phyloP scores from a whole-genome alignment of 2,797 vertebrate species.

The Naso thynnoides region DNA sequence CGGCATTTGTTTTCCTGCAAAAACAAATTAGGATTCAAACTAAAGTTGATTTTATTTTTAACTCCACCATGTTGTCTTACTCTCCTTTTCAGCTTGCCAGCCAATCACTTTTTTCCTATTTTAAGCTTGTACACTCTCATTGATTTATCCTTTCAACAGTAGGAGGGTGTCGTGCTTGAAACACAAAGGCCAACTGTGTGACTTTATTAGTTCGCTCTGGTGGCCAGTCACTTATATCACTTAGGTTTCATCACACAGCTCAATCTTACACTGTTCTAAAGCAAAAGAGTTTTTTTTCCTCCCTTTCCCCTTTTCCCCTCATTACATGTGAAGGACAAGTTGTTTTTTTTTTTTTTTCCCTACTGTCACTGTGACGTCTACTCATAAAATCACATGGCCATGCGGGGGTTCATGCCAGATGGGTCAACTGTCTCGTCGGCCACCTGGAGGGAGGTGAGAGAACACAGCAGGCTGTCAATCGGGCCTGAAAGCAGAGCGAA shows the following conservation, averaged over 20 bases:
- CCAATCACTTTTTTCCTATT: conserved; percentile 39
- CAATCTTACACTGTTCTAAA: conserved; percentile 15
- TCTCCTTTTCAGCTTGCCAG: conserved; percentile 16
- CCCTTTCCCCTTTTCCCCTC: conserved; percentile 29
- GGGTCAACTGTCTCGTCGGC: conserved; percentile 61
- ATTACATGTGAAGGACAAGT: conserved; percentile 43
- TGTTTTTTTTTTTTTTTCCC: conserved; percentile 5
- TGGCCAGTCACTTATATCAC: conserved; percentile 42
- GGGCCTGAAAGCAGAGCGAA: conserved; percentile 28
- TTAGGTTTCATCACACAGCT: conserved; percentile 26
- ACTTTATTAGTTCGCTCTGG: conserved; percentile 61
- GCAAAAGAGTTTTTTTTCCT: conserved; percentile 16
- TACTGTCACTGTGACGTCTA: conserved; percentile 46
- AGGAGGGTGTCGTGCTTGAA: conserved; percentile 30
- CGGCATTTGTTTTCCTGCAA: background rate
- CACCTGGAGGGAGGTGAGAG: conserved; percentile 60
- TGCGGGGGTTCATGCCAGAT: conserved; percentile 24
- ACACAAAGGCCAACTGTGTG: conserved; percentile 55
- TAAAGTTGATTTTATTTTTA: conserved; percentile 45
- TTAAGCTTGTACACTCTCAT: conserved; percentile 40
- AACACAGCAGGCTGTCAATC: conserved; percentile 69
- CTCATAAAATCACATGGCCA: conserved; percentile 49
- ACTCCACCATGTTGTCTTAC: conserved; percentile 7
- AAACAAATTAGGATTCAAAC: conserved; percentile 31
- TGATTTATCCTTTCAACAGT: conserved; percentile 48